phyloP scores from a whole-genome alignment of 2,113 vertebrate genomes.

The Hucho hucho region DNA sequence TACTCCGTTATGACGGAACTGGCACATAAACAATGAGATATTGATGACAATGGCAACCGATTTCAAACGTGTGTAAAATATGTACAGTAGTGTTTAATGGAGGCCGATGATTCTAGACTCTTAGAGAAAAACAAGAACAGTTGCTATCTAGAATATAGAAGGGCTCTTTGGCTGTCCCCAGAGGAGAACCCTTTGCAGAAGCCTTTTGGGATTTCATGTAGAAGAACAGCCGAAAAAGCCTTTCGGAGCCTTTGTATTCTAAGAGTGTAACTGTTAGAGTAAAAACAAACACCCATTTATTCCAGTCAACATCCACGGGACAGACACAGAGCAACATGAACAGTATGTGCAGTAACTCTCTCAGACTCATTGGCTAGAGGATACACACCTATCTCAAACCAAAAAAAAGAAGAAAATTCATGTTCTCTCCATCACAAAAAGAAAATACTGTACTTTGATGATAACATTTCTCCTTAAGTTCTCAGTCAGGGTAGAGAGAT shows the following conservation, averaged over 20 bases:
- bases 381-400: background rate
- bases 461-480: slow-evolving; percentile 23
- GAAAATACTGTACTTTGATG: slow-evolving; percentile 45
- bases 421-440: background rate
- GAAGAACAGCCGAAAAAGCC: too few species aligned
- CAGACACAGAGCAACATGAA: background rate
- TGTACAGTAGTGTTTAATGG: slow-evolving; percentile 66
- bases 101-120: slow-evolving; percentile 49
- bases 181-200: too few species aligned
- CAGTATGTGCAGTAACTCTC: background rate
- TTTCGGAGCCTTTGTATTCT: too few species aligned
- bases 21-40: slow-evolving; percentile 77
- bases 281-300: background rate
- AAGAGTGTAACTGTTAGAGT: too few species aligned
- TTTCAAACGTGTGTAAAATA: slow-evolving; percentile 58
- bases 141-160: too few species aligned
- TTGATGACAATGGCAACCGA: slow-evolving; percentile 19
- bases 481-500: slow-evolving; percentile 41
- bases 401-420: background rate
- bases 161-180: too few species aligned
- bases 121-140: too few species aligned
- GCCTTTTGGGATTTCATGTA: too few species aligned
- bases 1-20: slow-evolving; percentile 52
- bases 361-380: background rate
- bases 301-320: background rate